phyloP scores from a whole-genome alignment of 2,113 vertebrate species.

The Rhineura floridana region DNA sequence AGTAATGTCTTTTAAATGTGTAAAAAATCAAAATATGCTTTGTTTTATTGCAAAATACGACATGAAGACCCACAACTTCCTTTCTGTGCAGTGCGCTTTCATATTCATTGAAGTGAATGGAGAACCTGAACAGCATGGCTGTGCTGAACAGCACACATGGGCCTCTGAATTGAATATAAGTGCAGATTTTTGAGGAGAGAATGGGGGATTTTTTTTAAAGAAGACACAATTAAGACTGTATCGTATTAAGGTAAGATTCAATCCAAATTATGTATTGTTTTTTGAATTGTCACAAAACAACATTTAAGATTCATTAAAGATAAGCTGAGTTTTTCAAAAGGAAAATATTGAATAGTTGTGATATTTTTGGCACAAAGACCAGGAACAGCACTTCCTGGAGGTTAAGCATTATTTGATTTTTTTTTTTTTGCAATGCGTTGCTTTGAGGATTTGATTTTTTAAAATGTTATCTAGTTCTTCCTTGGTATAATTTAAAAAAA shows the following conservation, averaged over 20 bases:
- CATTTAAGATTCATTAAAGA: not conserved
- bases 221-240: not conserved
- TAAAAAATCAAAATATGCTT: not conserved
- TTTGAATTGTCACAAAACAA: not conserved
- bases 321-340: not conserved
- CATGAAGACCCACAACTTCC: not conserved
- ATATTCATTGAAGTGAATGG: not conserved
- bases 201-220: no score
- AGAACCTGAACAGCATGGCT: not conserved
- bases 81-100: not conserved
- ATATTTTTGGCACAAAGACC: not conserved
- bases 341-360: not conserved
- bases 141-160: not conserved
- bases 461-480: not conserved
- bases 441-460: not conserved
- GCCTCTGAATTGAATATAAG: not conserved
- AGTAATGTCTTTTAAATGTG: not conserved
- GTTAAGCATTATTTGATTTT: not conserved
- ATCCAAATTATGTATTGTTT: not conserved
- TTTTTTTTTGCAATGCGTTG: not conserved
- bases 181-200: not conserved
- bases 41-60: not conserved
- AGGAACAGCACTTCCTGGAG: not conserved
- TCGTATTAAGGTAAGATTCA: not conserved
- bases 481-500: not conserved